A percentile compares a stretch with the other conserved stretches of the same genome.
Evolutionary conservation across 1,140 invertebrate species (phyloP).

Genomic region (Drosophila punjabiensis): DNA sequence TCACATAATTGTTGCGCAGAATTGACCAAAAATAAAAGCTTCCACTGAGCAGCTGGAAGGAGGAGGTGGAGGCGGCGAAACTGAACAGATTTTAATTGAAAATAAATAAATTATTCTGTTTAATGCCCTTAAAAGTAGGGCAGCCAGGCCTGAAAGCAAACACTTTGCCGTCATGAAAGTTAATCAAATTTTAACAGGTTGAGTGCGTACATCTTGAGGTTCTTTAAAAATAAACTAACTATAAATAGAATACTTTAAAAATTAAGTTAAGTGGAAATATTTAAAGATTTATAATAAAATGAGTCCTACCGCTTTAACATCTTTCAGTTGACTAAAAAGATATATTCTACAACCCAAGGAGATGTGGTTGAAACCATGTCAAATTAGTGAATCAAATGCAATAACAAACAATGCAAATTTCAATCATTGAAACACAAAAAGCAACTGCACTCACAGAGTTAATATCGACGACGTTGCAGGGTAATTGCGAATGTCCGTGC

Average conservation of each 20-base stretch:
- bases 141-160: background rate
- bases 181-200: background rate
- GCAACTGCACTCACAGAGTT: conserved; percentile 27
- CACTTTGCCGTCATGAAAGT: conserved; percentile 10
- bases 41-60: background rate
- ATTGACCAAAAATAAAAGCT: conserved; percentile 58
- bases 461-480: conserved; percentile 6
- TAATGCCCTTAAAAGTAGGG: conserved; percentile 21
- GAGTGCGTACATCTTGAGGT: background rate
- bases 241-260: background rate
- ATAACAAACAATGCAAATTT: conserved; percentile 3
- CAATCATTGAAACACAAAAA: conserved; percentile 17
- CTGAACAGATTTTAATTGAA: conserved; percentile 54
- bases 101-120: conserved; percentile 55
- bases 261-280: background rate
- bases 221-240: background rate
- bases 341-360: background rate
- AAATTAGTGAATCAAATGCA: conserved; percentile 31
- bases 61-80: conserved; percentile 1
- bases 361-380: conserved; percentile 10
- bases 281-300: background rate
- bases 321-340: conserved; percentile 5
- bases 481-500: conserved; percentile 55
- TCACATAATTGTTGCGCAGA: conserved; percentile 72
- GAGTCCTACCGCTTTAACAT: background rate